phyloP scores from a whole-genome alignment of 2,888 invertebrate genomes.

The Microctonus hyperodae region DNA sequence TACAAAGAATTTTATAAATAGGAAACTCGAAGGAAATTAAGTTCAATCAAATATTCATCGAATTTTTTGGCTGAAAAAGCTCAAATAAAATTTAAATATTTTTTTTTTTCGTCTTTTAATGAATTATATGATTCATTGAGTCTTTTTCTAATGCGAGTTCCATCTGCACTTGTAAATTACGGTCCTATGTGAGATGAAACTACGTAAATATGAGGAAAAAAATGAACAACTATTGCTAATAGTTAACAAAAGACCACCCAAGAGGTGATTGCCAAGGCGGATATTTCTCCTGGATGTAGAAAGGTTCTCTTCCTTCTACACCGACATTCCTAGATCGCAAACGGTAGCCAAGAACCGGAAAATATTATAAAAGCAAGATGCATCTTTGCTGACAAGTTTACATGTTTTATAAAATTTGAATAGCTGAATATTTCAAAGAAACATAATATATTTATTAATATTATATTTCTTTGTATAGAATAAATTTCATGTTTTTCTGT shows the following conservation, averaged over 20 bases:
- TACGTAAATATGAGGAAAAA: slow-evolving; percentile 35
- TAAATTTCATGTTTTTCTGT: not conserved
- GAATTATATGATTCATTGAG: no score
- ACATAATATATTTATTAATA: slow-evolving; percentile 1
- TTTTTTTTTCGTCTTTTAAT: no score
- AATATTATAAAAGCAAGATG: slow-evolving; percentile 38
- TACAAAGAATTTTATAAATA: no score
- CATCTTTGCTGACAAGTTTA: slow-evolving; percentile 27
- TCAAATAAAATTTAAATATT: no score
- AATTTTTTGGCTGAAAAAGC: no score
- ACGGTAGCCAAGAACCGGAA: slow-evolving; percentile 43
- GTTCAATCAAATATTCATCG: no score
- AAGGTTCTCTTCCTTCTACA: slow-evolving; percentile 28
- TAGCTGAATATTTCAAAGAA: not conserved
- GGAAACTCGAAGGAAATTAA: no score
- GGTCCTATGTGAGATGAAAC: slow-evolving; percentile 44
- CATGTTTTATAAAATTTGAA: slow-evolving; percentile 10
- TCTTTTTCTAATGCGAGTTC: no score
- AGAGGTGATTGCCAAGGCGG: slow-evolving; percentile 57
- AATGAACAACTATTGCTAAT: slow-evolving; percentile 43
- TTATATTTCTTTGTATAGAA: not conserved
- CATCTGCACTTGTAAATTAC: no score
- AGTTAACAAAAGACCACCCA: slow-evolving; percentile 56
- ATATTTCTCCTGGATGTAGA: slow-evolving; percentile 45
- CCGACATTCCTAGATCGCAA: slow-evolving; percentile 51